Conservation (phyloP, 2,888 invertebrate genomes). For the Thumatha senex region DNA sequence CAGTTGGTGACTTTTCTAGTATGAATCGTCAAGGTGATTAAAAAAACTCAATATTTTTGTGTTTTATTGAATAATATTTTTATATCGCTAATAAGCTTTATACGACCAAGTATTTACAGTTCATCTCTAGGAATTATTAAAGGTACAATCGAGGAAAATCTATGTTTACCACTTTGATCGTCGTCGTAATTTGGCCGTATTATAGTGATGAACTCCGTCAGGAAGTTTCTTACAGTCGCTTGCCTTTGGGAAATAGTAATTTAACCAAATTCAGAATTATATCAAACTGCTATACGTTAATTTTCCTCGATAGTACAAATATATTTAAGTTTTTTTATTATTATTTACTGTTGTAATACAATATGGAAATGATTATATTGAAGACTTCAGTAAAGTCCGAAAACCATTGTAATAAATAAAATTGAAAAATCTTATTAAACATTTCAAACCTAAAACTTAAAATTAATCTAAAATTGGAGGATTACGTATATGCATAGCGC, state of each 20-base stretch:
- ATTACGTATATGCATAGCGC: background rate
- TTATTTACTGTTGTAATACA: background rate
- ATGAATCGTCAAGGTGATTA: too few species aligned
- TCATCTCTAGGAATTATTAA: slow-evolving; percentile 14
- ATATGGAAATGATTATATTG: slow-evolving; percentile 18
- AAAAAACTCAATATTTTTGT: background rate
- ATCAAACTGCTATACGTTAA: too few species aligned
- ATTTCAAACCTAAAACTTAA: slow-evolving; percentile 14
- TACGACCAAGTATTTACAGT: slow-evolving; percentile 28
- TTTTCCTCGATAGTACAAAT: background rate
- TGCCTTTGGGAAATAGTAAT: too few species aligned
- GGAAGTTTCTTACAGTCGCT: too few species aligned
- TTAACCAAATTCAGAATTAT: too few species aligned
- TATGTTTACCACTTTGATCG: too few species aligned
- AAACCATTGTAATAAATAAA: slow-evolving; percentile 18
- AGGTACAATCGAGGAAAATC: slow-evolving; percentile 16
- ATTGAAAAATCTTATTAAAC: slow-evolving; percentile 8
- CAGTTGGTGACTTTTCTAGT: too few species aligned
- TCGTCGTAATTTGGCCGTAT: too few species aligned
- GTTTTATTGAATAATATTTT: slow-evolving; percentile 34
- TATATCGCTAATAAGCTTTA: slow-evolving; percentile 23
- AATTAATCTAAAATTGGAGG: slow-evolving; percentile 3
- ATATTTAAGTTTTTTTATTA: background rate
- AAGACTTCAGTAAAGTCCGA: slow-evolving; percentile 20
- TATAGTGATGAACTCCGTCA: too few species aligned